Percentiles rank a stretch among this genome's conserved stretches.
phyloP scores from a whole-genome alignment of 1,140 invertebrate genomes.

The Drosophila ficusphila region DNA sequence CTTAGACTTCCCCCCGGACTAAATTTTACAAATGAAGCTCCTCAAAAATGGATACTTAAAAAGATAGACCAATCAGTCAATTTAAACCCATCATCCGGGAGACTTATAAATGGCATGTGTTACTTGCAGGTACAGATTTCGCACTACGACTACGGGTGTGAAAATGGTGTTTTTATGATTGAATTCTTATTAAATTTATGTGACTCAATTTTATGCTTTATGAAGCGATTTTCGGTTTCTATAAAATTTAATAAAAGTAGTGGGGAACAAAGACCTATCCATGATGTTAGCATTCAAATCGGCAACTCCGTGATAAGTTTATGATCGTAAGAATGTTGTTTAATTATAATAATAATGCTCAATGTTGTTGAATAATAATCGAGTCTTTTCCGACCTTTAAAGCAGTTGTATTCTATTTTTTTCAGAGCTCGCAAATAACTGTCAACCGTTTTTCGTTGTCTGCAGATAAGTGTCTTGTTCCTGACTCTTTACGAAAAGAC shows the following conservation, averaged over 20 bases:
- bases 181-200: conserved; percentile 66
- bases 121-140: conserved; percentile 32
- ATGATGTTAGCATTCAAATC: conserved; percentile 46
- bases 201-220: conserved; percentile 63
- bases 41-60: conserved; percentile 86
- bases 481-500: too few species aligned
- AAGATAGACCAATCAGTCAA: conserved; percentile 30
- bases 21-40: conserved; percentile 88
- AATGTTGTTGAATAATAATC: too few species aligned
- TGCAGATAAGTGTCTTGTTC: too few species aligned
- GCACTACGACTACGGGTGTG: not conserved
- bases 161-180: conserved; percentile 30
- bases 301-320: too few species aligned
- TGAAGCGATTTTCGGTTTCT: conserved; percentile 56
- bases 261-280: conserved; percentile 4
- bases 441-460: too few species aligned
- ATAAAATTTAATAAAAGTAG: conserved; percentile 7
- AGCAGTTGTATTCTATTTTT: too few species aligned
- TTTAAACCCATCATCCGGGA: conserved; percentile 38
- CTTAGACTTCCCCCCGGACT: conserved; percentile 85
- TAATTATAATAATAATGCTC: too few species aligned
- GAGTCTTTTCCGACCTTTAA: too few species aligned
- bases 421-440: too few species aligned
- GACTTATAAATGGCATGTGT: conserved; percentile 52
- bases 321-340: too few species aligned